phyloP scores from a whole-genome alignment of 2,113 vertebrate genomes.

The Nyctereutes procyonoides region DNA sequence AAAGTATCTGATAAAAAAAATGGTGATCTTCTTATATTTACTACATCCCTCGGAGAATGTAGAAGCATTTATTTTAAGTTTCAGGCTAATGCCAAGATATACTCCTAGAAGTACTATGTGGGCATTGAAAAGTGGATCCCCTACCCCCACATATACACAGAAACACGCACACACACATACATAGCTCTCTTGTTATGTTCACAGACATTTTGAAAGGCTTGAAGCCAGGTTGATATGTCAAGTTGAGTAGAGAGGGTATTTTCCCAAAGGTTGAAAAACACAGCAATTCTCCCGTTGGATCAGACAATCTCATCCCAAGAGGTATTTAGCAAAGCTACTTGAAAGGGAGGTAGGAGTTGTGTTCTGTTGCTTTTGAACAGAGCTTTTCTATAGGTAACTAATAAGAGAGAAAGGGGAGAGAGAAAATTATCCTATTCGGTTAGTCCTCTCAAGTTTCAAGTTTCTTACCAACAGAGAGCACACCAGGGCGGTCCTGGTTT shows the following conservation, averaged over 20 bases:
- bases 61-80: background rate
- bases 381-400: background rate
- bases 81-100: background rate
- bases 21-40: background rate
- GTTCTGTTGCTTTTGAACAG: constrained; percentile 26
- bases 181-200: background rate
- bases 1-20: constrained; percentile 18
- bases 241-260: background rate
- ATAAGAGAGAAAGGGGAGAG: background rate
- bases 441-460: constrained; percentile 5
- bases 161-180: background rate
- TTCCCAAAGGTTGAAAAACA: constrained; percentile 26
- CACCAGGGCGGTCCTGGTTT: background rate
- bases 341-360: background rate
- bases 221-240: background rate
- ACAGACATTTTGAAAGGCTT: constrained; percentile 19
- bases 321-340: background rate
- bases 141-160: accelerated
- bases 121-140: background rate
- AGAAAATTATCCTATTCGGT: background rate
- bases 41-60: background rate
- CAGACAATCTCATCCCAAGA: background rate
- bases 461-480: background rate
- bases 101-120: background rate
- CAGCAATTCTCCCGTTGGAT: background rate